Percentiles rank a stretch among this genome's conserved stretches.
Evolutionary conservation across 2,113 vertebrate species (phyloP).

Genomic region (Proteles cristata): DNA sequence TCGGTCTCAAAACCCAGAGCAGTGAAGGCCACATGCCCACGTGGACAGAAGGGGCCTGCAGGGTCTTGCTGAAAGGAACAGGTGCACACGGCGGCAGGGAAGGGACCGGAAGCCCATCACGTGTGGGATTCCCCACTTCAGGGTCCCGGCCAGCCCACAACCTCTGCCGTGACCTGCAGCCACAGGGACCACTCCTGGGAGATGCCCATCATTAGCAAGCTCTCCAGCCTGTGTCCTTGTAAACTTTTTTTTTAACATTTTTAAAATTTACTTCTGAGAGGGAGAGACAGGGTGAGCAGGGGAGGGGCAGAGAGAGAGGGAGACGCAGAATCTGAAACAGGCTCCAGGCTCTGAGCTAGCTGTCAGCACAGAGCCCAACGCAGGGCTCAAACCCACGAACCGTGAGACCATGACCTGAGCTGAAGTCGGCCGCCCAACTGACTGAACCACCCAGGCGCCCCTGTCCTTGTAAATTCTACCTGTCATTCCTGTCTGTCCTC

Average conservation of each 20-base stretch:
- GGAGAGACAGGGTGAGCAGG: too few species aligned
- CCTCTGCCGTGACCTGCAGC: background rate
- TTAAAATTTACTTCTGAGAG: too few species aligned
- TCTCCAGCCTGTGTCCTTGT: background rate
- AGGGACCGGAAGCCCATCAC: accelerated
- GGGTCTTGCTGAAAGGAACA: background rate
- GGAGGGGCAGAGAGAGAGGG: too few species aligned
- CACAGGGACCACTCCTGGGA: background rate
- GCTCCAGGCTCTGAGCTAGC: too few species aligned
- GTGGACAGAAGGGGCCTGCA: background rate
- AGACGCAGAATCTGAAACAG: too few species aligned
- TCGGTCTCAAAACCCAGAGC: background rate
- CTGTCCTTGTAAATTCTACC: background rate
- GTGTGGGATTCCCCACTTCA: background rate
- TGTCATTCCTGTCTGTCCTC: background rate
- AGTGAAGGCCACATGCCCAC: accelerated
- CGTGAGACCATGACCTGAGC: too few species aligned
- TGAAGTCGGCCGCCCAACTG: too few species aligned
- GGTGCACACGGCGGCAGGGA: accelerated
- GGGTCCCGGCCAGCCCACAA: background rate
- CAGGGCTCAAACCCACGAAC: too few species aligned
- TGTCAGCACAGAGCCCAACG: too few species aligned
- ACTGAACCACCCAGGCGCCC: too few species aligned
- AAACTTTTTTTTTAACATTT: background rate
- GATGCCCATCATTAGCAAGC: background rate